phyloP scores from a whole-genome alignment of 2,888 invertebrate genomes.

The Silvanus unidentatus region DNA sequence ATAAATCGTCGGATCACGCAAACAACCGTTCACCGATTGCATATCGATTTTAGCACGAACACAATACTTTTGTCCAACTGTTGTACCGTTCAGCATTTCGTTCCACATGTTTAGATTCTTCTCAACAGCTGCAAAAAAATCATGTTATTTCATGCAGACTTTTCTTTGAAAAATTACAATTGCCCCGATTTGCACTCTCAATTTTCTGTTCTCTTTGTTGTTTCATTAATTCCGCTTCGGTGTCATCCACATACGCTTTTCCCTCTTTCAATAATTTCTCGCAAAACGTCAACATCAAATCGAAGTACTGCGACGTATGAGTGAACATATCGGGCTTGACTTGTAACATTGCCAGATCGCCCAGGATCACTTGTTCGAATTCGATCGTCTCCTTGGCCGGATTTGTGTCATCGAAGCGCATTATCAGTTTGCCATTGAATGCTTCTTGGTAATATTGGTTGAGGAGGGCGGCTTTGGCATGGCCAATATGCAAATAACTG shows the following conservation, averaged over 20 bases:
- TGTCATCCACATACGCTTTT: conserved; percentile 96
- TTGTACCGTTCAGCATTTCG: conserved; percentile 86
- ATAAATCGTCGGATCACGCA: conserved; percentile 98
- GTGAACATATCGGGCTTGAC: conserved; percentile 90
- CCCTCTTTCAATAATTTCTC: conserved; percentile 79
- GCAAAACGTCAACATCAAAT: conserved; percentile 81
- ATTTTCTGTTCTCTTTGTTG: conserved; percentile 82
- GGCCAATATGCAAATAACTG: conserved; percentile 92
- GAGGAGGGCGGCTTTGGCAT: conserved; percentile 96
- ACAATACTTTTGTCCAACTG: conserved; percentile 79
- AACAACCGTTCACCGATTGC: conserved; percentile 90
- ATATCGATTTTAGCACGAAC: conserved; percentile 97
- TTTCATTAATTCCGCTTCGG: conserved; percentile 92
- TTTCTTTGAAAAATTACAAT: conserved; percentile 41
- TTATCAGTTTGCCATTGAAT: conserved; percentile 90
- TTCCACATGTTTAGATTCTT: conserved; percentile 87
- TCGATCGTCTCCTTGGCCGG: conserved; percentile 97
- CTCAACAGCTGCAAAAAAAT: no score
- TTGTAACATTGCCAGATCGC: conserved; percentile 85
- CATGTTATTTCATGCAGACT: conserved; percentile 37
- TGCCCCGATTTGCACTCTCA: conserved; percentile 79
- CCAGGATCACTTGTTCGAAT: conserved; percentile 94
- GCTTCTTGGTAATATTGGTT: conserved; percentile 95
- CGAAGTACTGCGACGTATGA: conserved; percentile 96
- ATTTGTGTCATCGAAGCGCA: conserved; percentile 99